Evolutionary conservation across 2,797 vertebrate genomes (phyloP).

Genomic region (Tamandua tetradactyla): DNA sequence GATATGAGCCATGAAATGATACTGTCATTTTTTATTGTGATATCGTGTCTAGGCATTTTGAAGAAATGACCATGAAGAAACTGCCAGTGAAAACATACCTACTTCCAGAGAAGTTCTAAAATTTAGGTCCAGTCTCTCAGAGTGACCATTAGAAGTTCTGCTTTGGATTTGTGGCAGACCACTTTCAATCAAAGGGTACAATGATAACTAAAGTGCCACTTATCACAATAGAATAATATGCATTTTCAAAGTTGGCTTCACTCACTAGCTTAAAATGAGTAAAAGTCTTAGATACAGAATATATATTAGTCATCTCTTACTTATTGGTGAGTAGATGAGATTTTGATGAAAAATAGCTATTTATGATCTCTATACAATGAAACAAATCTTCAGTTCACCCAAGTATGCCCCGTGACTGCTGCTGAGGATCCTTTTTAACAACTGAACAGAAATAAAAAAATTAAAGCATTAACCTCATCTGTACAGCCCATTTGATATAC

Average conservation of each 20-base stretch:
- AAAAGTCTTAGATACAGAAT: not conserved
- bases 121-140: not conserved
- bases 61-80: not conserved
- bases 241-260: not conserved
- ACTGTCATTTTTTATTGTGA: not conserved
- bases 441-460: conserved; percentile 50
- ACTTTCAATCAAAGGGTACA: not conserved
- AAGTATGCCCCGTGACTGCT: not conserved
- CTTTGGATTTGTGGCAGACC: not conserved
- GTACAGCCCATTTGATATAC: not conserved
- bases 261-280: not conserved
- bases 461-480: not conserved
- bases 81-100: not conserved
- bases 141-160: not conserved
- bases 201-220: not conserved
- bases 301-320: not conserved
- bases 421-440: not conserved
- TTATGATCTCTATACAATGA: not conserved
- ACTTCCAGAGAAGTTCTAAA: not conserved
- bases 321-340: not conserved
- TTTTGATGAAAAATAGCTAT: not conserved
- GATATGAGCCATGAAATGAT: no score
- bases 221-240: not conserved
- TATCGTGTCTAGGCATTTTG: not conserved
- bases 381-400: not conserved